Conservation (phyloP, 64 coral and sea anemone genomes). For the Stichodactyla helianthus region DNA sequence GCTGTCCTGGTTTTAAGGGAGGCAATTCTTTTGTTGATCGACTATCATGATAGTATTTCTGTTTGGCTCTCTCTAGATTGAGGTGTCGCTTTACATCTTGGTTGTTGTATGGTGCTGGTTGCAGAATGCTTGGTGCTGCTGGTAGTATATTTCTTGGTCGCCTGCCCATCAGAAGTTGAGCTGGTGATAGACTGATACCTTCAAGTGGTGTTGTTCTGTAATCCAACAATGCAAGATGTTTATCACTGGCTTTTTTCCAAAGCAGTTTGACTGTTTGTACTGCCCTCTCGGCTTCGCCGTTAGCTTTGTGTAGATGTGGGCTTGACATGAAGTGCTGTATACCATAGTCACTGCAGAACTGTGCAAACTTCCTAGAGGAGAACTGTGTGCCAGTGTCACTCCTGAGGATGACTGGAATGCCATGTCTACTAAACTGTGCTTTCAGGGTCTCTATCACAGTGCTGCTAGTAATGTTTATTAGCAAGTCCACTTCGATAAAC, state of each 20-base stretch:
- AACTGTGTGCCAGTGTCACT: constrained; percentile 25
- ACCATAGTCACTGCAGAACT: constrained; percentile 29
- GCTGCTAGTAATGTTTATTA: neutral
- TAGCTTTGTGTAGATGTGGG: constrained; percentile 18
- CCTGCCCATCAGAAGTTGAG: constrained; percentile 34
- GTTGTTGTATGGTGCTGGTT: constrained; percentile 8
- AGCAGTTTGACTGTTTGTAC: constrained; percentile 40
- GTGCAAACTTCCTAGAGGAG: constrained; percentile 7
- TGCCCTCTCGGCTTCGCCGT: constrained; percentile 21
- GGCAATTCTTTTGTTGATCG: constrained; percentile 21
- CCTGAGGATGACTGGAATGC: constrained; percentile 26
- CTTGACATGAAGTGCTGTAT: constrained; percentile 26
- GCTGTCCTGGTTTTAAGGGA: constrained; percentile 18
- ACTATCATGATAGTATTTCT: constrained; percentile 48
- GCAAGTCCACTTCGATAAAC: constrained; percentile 53
- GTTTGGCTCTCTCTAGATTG: constrained; percentile 26
- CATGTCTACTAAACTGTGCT: constrained; percentile 34
- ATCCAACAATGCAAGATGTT: constrained; percentile 33
- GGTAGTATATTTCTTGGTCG: constrained; percentile 19
- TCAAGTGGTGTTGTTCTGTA: constrained; percentile 35
- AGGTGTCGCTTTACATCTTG: constrained; percentile 23
- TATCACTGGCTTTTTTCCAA: constrained; percentile 45
- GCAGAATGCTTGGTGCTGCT: constrained; percentile 22
- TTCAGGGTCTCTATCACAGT: constrained; percentile 37
- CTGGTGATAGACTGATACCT: constrained; percentile 25